Percentiles rank a stretch among this genome's conserved stretches.
Evolutionary conservation across 1,140 invertebrate genomes (phyloP).

Genomic region (Nasonia vitripennis): DNA sequence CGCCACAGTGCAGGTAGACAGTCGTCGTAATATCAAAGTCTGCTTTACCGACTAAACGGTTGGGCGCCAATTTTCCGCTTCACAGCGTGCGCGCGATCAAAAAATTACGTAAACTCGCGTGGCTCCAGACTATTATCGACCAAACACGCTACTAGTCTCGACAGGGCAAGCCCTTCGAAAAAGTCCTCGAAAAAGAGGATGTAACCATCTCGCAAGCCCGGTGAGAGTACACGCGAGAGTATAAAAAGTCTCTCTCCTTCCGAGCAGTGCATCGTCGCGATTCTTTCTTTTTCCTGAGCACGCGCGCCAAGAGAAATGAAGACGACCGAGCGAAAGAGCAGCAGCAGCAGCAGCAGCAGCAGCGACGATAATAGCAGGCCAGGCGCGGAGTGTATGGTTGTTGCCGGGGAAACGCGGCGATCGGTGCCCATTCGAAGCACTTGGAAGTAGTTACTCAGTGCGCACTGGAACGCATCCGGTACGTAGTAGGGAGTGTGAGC

Average conservation of each 20-base stretch:
- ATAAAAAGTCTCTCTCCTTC: background rate
- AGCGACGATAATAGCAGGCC: background rate
- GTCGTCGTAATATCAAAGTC: background rate
- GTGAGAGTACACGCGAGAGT: background rate
- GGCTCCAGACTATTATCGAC: background rate
- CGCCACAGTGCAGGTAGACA: background rate
- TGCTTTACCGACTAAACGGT: background rate
- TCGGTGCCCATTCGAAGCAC: background rate
- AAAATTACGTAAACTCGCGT: background rate
- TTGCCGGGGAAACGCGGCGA: slow-evolving; percentile 1
- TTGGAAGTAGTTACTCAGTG: background rate
- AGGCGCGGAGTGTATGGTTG: background rate
- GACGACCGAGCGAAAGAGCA: background rate
- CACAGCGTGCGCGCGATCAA: background rate
- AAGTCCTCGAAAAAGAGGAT: background rate
- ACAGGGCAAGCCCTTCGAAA: background rate
- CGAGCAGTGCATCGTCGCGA: too few species aligned
- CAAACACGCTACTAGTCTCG: background rate
- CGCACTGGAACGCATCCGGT: background rate
- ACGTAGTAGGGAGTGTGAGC: background rate
- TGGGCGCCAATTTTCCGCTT: background rate
- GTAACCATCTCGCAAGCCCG: background rate
- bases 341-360: background rate
- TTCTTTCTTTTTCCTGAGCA: background rate
- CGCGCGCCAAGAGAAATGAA: slow-evolving; percentile 9